These are phyloP conservation scores for Siphamia tubifer DNA, from an alignment of 2,113 vertebrate genomes.

Conservation along the genomic window DNA sequence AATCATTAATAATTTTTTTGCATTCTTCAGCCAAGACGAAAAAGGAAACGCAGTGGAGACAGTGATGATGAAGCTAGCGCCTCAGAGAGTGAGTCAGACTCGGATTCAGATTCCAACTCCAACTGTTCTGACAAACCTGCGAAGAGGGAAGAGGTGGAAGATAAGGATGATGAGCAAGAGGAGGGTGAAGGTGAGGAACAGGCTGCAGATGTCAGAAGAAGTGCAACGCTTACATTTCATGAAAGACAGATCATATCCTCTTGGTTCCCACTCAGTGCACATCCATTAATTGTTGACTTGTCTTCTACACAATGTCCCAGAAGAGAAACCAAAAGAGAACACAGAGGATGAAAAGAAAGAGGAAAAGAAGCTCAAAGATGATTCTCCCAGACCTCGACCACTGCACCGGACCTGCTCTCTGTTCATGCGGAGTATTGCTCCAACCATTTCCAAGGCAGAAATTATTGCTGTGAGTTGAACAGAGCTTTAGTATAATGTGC, in stretches of 20 bases:
- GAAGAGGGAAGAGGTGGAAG: constrained; percentile 73
- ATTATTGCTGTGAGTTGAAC: constrained; percentile 86
- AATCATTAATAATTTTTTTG: not conserved
- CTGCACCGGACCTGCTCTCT: constrained; percentile 91
- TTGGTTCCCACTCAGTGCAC: too few species aligned
- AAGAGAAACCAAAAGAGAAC: constrained; percentile 66
- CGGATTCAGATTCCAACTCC: constrained; percentile 80
- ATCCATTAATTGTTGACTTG: too few species aligned
- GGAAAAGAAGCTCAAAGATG: constrained; percentile 82
- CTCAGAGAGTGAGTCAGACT: constrained; percentile 85
- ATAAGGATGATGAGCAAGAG: constrained; percentile 68
- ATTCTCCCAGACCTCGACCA: constrained; percentile 84
- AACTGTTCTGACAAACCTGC: constrained; percentile 79
- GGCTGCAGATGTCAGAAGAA: not conserved
- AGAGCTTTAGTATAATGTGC: too few species aligned
- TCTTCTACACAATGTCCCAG: constrained; percentile 36
- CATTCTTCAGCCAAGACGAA: constrained; percentile 77
- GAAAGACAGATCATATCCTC: too few species aligned
- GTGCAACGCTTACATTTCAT: too few species aligned
- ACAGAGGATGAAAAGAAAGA: constrained; percentile 77
- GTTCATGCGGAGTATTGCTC: constrained; percentile 92
- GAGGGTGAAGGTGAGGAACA: constrained; percentile 57
- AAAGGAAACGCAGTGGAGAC: constrained; percentile 86
- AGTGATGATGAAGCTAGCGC: constrained; percentile 88
- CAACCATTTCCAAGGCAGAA: constrained; percentile 89